Evolutionary conservation across 2,113 vertebrate species (phyloP).

Genomic region (Muscicapa adusta): DNA sequence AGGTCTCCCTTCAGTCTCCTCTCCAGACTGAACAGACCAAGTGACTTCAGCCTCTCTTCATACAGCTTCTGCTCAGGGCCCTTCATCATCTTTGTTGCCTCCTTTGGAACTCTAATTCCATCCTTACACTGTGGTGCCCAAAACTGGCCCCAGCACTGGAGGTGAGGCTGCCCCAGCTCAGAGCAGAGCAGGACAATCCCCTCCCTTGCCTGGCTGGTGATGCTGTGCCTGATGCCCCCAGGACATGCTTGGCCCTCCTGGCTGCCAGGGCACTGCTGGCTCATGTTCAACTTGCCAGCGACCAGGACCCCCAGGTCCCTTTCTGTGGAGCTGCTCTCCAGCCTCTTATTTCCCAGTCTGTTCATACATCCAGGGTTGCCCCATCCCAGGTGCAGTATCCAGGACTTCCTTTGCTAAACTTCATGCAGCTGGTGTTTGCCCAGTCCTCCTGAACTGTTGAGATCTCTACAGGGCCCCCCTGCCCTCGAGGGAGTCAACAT

Average conservation of each 20-base stretch:
- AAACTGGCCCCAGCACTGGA: accelerated
- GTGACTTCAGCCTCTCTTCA: background rate
- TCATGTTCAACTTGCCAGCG: accelerated
- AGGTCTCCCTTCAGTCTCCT: background rate
- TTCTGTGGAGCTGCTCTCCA: background rate
- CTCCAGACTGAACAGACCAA: background rate
- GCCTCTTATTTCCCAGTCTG: background rate
- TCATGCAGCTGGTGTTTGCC: too few species aligned
- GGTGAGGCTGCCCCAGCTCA: accelerated
- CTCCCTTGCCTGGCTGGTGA: accelerated
- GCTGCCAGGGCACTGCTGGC: background rate
- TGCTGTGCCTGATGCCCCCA: background rate
- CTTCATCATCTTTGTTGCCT: background rate
- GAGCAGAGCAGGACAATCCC: accelerated
- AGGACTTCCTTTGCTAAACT: background rate
- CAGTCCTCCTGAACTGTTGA: background rate
- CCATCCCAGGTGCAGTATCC: background rate
- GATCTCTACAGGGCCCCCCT: background rate
- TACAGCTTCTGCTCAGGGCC: accelerated
- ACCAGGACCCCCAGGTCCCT: too few species aligned
- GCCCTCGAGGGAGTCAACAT: background rate
- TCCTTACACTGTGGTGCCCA: background rate
- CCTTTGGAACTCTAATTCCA: background rate
- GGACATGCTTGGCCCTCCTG: accelerated
- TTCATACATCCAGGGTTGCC: background rate